These are phyloP conservation scores for Rhea pennata DNA, from an alignment of 2,113 vertebrate species.

Conservation along the genomic window DNA sequence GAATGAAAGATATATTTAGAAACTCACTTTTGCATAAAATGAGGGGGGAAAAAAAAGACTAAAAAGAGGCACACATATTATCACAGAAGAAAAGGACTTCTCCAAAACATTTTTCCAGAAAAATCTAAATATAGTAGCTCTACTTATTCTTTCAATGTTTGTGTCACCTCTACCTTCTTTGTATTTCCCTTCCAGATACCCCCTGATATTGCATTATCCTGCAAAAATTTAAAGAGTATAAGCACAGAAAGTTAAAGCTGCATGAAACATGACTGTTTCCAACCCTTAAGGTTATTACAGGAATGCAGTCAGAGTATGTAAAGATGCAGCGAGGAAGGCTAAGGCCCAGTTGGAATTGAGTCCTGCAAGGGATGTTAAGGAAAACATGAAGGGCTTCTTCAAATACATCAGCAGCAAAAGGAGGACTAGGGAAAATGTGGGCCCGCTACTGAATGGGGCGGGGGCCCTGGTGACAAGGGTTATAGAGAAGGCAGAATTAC, in stretches of 20 bases:
- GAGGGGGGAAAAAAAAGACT: background rate
- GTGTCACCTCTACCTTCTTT: background rate
- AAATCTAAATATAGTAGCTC: background rate
- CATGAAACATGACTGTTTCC: background rate
- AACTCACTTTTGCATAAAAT: background rate
- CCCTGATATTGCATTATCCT: background rate
- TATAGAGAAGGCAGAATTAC: no score
- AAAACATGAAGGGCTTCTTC: no score
- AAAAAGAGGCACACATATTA: background rate
- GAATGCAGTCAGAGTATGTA: no score
- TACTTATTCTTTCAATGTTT: background rate
- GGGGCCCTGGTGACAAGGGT: no score
- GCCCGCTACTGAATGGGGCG: no score
- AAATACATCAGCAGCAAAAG: no score
- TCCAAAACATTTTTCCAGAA: background rate
- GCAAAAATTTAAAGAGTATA: slow-evolving; percentile 13
- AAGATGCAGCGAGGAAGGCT: no score
- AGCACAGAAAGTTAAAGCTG: background rate
- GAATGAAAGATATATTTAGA: background rate
- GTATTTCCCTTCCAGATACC: background rate
- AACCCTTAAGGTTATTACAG: background rate
- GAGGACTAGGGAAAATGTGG: no score
- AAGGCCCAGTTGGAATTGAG: no score
- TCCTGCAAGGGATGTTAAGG: no score
- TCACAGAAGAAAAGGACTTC: background rate